Base-by-base conservation (phyloP, 2,113 vertebrate species). In the Ancistrus triradiatus region DNA sequence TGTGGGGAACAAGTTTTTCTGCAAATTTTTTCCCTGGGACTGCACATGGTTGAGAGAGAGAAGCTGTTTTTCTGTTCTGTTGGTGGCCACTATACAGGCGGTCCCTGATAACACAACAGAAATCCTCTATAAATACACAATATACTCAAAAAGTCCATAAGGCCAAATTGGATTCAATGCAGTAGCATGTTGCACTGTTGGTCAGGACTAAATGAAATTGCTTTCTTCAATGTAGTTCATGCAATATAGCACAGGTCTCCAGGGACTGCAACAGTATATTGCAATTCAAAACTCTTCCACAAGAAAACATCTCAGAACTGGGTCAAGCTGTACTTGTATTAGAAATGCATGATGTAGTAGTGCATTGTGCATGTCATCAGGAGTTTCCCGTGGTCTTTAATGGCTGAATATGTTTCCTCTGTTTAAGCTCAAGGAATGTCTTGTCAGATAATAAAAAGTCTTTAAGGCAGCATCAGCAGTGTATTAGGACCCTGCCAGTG, bases 241-340 rank as follows among this genome's bases (percentile, higher is more conserved):
- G 67, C 49, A 64, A 51, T 69, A 38, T 71, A 69, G 51, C 38
- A 37, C 62, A 69, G 44, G 19, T 72, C 57, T 75, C 66, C 60
- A 48, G 76, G 60, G 37, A 31, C 19, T 24, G 47, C 44, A 55
- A 55, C 37, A 53, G 64, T 42, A 46, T 38, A 17, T 35, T 57
- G 43, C 49, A 60, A 60, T 69, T 63, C 68, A 62, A 73, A 50
- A 77, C 69, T 48, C 71, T 76, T 70, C 59, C 52, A 74, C 47
- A 55, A 65, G 35, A 69, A 66, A 69, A 59, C 57, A 65, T 72
- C 33, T 9, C 51, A 74, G 43, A 84, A 81, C 53, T 78, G 75
- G 81, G 79, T 80, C 78, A 83, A 7, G 66, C 65, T 69, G 68
- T 46, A 52, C 58, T 49, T 60, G 59, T 66, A 48, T 68, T 66